A percentile compares a stretch with the other conserved stretches of the same genome.
phyloP scores from a whole-genome alignment of 1,140 invertebrate species.

The Streblospio benedicti region DNA sequence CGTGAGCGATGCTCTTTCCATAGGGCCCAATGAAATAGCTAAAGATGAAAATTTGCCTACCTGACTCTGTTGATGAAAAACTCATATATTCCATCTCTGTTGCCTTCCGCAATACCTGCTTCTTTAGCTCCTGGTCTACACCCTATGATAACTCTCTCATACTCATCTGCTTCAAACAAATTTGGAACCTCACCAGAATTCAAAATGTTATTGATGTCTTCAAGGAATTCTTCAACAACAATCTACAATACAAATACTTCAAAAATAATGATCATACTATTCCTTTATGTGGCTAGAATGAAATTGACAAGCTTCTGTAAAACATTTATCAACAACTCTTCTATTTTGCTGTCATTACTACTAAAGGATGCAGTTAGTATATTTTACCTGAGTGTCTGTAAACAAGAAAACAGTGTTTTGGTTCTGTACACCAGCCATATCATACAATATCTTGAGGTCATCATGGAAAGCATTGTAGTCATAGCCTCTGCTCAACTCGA shows the following conservation, averaged over 20 bases:
- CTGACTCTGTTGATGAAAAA: conserved; percentile 48
- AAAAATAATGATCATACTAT: background rate
- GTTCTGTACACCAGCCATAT: conserved; percentile 46
- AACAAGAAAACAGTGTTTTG: conserved; percentile 47
- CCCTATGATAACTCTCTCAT: conserved; percentile 69
- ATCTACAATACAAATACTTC: conserved; percentile 45
- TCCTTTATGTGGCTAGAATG: background rate
- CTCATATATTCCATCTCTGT: conserved; percentile 65
- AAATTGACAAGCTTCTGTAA: background rate
- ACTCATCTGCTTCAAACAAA: conserved; percentile 64
- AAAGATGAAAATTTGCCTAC: no score
- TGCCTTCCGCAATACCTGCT: conserved; percentile 57
- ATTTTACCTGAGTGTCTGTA: conserved; percentile 45
- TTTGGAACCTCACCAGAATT: conserved; percentile 49
- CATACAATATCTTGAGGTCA: conserved; percentile 64
- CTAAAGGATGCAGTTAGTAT: no score
- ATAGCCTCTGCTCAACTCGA: conserved; percentile 74
- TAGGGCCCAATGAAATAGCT: no score
- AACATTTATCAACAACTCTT: background rate
- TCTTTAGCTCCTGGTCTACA: conserved; percentile 60
- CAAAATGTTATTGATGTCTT: conserved; percentile 78
- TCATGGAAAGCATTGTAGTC: conserved; percentile 70
- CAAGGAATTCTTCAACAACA: conserved; percentile 70
- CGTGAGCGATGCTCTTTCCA: no score
- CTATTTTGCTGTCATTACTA: no score